Percentiles rank a stretch among this genome's conserved stretches.
These are phyloP conservation scores for Atethmia centrago DNA, from an alignment of 2,888 invertebrate genomes.

Conservation along the genomic window DNA sequence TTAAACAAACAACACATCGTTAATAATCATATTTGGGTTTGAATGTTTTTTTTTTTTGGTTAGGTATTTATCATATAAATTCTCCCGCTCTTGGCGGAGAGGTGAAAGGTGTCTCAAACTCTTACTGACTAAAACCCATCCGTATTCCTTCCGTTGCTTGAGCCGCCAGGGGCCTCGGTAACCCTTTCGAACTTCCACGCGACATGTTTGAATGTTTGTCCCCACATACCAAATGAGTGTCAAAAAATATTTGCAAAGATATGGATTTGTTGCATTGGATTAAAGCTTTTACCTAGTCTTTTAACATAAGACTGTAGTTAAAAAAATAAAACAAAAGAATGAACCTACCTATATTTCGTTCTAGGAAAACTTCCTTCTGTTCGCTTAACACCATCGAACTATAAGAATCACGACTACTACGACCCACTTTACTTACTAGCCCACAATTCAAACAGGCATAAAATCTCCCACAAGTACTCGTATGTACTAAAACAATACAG, in stretches of 20 bases:
- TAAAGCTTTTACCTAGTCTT: neutral
- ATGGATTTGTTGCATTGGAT: neutral
- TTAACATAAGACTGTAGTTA: too few relatives aligned
- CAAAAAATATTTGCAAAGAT: neutral
- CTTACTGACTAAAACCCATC: too few relatives aligned
- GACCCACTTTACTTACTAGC: neutral
- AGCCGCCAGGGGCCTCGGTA: too few relatives aligned
- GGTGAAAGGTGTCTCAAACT: too few relatives aligned
- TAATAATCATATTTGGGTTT: neutral
- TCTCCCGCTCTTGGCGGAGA: too few relatives aligned
- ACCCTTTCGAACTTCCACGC: too few relatives aligned
- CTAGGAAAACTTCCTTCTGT: neutral
- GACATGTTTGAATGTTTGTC: neutral
- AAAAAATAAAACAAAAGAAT: too few relatives aligned
- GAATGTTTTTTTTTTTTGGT: too few relatives aligned
- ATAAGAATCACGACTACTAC: neutral
- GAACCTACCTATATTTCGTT: neutral
- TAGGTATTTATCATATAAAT: too few relatives aligned
- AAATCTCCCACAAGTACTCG: neutral
- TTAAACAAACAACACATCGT: neutral
- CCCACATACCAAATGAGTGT: neutral
- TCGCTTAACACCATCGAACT: neutral
- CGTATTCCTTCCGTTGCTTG: too few relatives aligned
- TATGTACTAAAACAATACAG: constrained; percentile 8
- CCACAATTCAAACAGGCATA: constrained; percentile 7